These are phyloP conservation scores for Athripsodes cinereus DNA, from an alignment of 2,888 invertebrate species.

Conservation along the genomic window DNA sequence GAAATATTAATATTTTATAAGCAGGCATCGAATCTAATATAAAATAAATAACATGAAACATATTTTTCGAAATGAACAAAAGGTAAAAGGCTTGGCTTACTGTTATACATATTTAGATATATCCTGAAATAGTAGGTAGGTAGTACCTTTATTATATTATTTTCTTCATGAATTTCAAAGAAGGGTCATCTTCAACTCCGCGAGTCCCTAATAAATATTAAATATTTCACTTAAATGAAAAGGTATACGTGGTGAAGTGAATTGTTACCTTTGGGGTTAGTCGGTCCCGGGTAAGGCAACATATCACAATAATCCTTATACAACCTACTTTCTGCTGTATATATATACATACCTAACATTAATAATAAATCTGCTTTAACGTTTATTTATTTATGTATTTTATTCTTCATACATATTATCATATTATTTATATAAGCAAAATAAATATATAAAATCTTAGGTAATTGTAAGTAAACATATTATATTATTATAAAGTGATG, in stretches of 20 bases:
- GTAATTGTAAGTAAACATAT: too few relatives aligned
- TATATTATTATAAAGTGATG: too few relatives aligned
- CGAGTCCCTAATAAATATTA: slow-evolving; percentile 25
- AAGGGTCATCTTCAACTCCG: background rate
- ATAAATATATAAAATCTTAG: too few relatives aligned
- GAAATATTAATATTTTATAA: too few relatives aligned
- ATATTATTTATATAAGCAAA: too few relatives aligned
- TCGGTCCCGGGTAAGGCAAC: slow-evolving; percentile 6
- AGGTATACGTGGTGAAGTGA: slow-evolving; percentile 17
- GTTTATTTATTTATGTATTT: slow-evolving; percentile 8
- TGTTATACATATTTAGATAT: too few relatives aligned
- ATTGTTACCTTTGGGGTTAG: slow-evolving; percentile 6
- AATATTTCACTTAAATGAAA: slow-evolving; percentile 26
- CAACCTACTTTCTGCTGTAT: slow-evolving; percentile 3
- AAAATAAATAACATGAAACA: too few relatives aligned
- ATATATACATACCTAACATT: slow-evolving; percentile 2
- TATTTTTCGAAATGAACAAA: too few relatives aligned
- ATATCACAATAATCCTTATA: slow-evolving; percentile 16
- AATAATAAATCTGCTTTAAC: slow-evolving; percentile 1
- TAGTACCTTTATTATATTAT: background rate
- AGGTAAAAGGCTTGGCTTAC: too few relatives aligned
- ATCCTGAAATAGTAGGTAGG: too few relatives aligned
- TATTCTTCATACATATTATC: slow-evolving; percentile 3
- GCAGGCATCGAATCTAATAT: too few relatives aligned
- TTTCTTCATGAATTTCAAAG: background rate